Evolutionary conservation across 2,888 invertebrate species (phyloP).

Genomic region (Dimorphilus gyrociliatus): DNA sequence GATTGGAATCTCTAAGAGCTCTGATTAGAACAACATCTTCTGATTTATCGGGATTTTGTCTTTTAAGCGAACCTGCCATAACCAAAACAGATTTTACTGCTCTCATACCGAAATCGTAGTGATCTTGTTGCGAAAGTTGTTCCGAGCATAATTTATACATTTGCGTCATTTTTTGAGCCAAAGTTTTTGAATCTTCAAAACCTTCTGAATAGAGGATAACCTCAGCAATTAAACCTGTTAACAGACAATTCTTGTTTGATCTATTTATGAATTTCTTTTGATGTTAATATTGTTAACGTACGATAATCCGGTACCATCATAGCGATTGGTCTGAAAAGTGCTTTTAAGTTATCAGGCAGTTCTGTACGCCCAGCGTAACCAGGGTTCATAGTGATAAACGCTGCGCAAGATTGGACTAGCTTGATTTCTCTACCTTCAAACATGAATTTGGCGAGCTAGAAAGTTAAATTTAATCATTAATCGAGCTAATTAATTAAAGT

Average conservation of each 20-base stretch:
- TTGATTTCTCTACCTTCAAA: constrained; percentile 78
- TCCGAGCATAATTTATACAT: constrained; percentile 82
- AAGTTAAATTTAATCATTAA: constrained; percentile 2
- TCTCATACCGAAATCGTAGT: constrained; percentile 69
- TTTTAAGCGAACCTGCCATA: constrained; percentile 74
- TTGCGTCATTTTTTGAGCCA: constrained; percentile 80
- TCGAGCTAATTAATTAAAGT: neutral
- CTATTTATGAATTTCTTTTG: neutral
- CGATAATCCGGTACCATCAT: constrained; percentile 89
- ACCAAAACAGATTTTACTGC: constrained; percentile 53
- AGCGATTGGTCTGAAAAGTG: constrained; percentile 65
- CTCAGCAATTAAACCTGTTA: constrained; percentile 51
- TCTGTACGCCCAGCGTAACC: constrained; percentile 78
- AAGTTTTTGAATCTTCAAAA: constrained; percentile 65
- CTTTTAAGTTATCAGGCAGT: constrained; percentile 70
- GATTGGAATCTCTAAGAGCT: constrained; percentile 69
- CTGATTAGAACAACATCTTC: constrained; percentile 62
- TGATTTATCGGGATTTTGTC: constrained; percentile 62
- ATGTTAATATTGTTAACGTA: constrained; percentile 28
- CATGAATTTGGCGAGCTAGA: constrained; percentile 50
- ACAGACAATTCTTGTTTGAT: constrained; percentile 1
- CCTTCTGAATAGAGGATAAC: constrained; percentile 84
- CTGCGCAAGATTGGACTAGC: constrained; percentile 58
- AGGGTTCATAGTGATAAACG: constrained; percentile 81
- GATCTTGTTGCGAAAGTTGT: constrained; percentile 72